Evolutionary conservation across 1,140 invertebrate genomes (phyloP).

Genomic region (Andrena cerasifolii): DNA sequence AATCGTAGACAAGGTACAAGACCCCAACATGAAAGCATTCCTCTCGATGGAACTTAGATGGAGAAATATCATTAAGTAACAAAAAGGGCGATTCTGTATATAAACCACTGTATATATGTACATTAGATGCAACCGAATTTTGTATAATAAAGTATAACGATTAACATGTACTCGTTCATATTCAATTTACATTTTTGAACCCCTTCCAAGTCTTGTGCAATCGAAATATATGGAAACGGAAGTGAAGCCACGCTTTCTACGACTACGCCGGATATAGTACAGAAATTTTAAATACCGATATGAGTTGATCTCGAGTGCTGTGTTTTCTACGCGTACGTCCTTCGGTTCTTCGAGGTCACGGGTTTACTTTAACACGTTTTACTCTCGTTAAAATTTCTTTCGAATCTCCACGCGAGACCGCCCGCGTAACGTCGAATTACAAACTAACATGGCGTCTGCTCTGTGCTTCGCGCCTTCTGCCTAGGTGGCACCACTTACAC

Average conservation of each 20-base stretch:
- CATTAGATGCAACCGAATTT: too few species aligned
- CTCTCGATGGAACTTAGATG: constrained; percentile 88
- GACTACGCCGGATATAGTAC: too few species aligned
- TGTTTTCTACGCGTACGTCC: too few species aligned
- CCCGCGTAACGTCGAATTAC: too few species aligned
- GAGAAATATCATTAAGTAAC: constrained; percentile 71
- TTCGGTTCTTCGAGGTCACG: too few species aligned
- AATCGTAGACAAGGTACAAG: constrained; percentile 90
- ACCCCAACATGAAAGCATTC: constrained; percentile 92
- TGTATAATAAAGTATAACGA: too few species aligned
- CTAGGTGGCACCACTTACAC: constrained; percentile 14
- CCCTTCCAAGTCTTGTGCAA: not conserved
- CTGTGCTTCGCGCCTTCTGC: not conserved
- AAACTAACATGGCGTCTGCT: not conserved
- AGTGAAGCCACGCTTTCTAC: not conserved
- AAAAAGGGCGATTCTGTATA: too few species aligned
- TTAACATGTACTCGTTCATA: too few species aligned
- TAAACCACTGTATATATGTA: too few species aligned
- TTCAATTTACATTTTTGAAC: too few species aligned
- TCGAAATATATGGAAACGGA: constrained; percentile 21
- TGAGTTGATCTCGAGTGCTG: not conserved
- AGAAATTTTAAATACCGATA: not conserved
- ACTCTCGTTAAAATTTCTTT: not conserved
- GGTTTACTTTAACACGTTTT: too few species aligned
- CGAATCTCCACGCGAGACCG: not conserved